These are phyloP conservation scores for Calycopis cecrops DNA, from an alignment of 1,140 invertebrate genomes.

Conservation along the genomic window DNA sequence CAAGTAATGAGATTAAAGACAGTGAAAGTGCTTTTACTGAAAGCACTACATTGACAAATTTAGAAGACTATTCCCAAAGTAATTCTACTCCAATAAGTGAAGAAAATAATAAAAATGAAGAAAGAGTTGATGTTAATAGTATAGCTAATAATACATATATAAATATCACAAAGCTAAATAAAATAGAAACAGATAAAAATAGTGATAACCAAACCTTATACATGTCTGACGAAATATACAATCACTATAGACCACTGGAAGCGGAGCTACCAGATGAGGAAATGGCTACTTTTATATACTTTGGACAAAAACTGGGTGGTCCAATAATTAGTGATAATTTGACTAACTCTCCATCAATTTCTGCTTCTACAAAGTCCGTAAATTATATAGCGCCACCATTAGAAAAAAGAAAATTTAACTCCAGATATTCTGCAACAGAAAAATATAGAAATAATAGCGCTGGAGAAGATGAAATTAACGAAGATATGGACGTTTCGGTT, in stretches of 20 bases:
- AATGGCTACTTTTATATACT: conserved; percentile 82
- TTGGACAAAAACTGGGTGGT: conserved; percentile 79
- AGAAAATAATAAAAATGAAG: conserved; percentile 37
- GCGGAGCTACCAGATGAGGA: conserved; percentile 79
- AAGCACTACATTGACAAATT: conserved; percentile 28
- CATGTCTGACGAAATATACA: conserved; percentile 78
- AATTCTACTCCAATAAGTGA: conserved; percentile 26
- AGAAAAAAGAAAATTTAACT: conserved; percentile 73
- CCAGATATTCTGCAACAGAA: conserved; percentile 67
- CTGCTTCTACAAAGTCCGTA: conserved; percentile 73
- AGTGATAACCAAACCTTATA: conserved; percentile 65
- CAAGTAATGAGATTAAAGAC: conserved; percentile 45
- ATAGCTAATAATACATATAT: conserved; percentile 52
- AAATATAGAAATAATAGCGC: conserved; percentile 63
- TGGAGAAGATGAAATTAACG: conserved; percentile 71
- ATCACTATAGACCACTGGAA: conserved; percentile 78
- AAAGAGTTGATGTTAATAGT: conserved; percentile 48
- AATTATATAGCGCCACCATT: conserved; percentile 67
- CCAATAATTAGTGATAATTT: conserved; percentile 59
- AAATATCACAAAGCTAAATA: conserved; percentile 46
- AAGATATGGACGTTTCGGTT: conserved; percentile 74
- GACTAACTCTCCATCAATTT: conserved; percentile 59
- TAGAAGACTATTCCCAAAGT: conserved; percentile 33
- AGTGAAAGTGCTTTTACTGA: conserved; percentile 35
- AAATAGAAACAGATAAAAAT: conserved; percentile 56